Percentiles rank a stretch among this genome's conserved stretches.
phyloP scores from a whole-genome alignment of 1,140 invertebrate genomes.

The Drosophila arawakana region DNA sequence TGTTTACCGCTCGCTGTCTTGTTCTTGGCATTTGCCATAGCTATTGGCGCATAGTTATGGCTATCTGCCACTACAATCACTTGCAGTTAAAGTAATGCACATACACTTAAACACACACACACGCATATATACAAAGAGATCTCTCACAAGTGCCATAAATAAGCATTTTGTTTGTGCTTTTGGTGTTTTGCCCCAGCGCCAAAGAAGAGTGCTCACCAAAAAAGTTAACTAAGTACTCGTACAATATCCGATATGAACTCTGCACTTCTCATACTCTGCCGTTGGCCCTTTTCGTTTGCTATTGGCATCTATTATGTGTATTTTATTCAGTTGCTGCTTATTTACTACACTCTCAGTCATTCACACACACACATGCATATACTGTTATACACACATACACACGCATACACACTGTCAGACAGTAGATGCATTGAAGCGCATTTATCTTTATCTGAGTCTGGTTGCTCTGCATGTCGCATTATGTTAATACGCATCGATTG shows the following conservation, averaged over 20 bases:
- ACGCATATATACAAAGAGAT: constrained; percentile 38
- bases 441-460: constrained; percentile 5
- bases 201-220: constrained; percentile 25
- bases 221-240: constrained; percentile 32
- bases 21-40: constrained; percentile 47
- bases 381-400: constrained; percentile 17
- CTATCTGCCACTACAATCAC: constrained; percentile 70
- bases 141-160: constrained; percentile 68
- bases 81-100: constrained; percentile 69
- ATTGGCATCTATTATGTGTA: constrained; percentile 48
- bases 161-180: constrained; percentile 56
- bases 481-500: constrained; percentile 60
- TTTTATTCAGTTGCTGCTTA: constrained; percentile 55
- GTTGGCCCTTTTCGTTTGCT: constrained; percentile 38
- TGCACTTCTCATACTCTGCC: constrained; percentile 6
- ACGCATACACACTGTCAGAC: not conserved
- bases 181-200: constrained; percentile 39
- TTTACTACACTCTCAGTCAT: constrained; percentile 36
- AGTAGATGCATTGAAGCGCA: constrained; percentile 19
- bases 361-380: constrained; percentile 4
- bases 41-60: constrained; percentile 33
- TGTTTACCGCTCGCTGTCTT: constrained; percentile 49
- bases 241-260: constrained; percentile 37
- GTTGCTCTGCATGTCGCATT: constrained; percentile 26
- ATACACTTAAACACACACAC: constrained; percentile 28